phyloP scores from a whole-genome alignment of 1,140 invertebrate species.

The Cylas formicarius region DNA sequence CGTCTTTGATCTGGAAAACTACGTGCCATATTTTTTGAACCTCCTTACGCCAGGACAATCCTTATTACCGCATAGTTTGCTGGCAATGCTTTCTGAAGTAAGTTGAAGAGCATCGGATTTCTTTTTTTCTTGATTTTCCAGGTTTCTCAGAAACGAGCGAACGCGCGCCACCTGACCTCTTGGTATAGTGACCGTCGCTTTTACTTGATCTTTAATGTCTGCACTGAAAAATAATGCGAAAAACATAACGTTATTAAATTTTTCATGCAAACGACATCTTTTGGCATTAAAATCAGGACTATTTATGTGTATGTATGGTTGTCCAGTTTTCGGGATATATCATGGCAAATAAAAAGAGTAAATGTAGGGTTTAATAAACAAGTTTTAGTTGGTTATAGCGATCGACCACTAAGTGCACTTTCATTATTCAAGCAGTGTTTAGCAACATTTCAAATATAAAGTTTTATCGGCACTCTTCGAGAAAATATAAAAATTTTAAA shows the following conservation, averaged over 20 bases:
- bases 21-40: conserved; percentile 34
- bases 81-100: conserved; percentile 30
- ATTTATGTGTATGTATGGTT: too few species aligned
- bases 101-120: conserved; percentile 15
- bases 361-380: too few species aligned
- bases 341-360: too few species aligned
- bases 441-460: too few species aligned
- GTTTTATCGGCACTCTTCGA: too few species aligned
- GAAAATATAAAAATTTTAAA: too few species aligned
- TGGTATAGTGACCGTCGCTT: conserved; percentile 5
- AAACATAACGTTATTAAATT: neutral
- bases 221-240: neutral
- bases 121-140: conserved; percentile 1
- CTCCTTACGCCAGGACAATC: conserved; percentile 37
- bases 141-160: conserved; percentile 3
- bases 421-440: too few species aligned
- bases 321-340: too few species aligned
- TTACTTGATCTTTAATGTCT: neutral
- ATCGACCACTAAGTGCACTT: too few species aligned
- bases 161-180: conserved; percentile 9
- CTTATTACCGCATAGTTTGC: conserved; percentile 33
- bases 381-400: too few species aligned
- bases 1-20: neutral
- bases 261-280: neutral
- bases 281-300: too few species aligned